Percentiles rank a stretch among this genome's conserved stretches.
phyloP scores from a whole-genome alignment of 2,888 invertebrate species.

The Panopea generosa region DNA sequence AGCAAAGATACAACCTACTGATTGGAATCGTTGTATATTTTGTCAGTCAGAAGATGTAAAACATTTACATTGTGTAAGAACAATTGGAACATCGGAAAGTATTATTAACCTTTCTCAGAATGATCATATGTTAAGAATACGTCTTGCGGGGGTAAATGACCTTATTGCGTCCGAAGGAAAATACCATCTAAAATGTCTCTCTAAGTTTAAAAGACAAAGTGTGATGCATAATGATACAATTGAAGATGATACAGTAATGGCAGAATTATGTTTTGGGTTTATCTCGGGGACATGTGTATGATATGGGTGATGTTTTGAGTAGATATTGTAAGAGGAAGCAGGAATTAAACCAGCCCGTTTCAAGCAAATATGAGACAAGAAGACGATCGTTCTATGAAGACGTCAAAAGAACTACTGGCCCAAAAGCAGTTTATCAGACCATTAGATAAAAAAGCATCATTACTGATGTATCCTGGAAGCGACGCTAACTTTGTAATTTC shows the following conservation, averaged over 20 bases:
- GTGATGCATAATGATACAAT: background rate
- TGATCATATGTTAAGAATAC: constrained; percentile 11
- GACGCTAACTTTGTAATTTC: constrained; percentile 9
- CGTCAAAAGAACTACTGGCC: constrained; percentile 3
- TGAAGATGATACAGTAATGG: constrained; percentile 9
- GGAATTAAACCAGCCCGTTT: background rate
- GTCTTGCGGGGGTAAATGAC: constrained; percentile 21
- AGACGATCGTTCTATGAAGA: constrained; percentile 21
- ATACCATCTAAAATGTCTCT: constrained; percentile 15
- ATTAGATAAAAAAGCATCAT: constrained; percentile 10
- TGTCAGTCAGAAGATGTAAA: constrained; percentile 7
- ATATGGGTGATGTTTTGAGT: constrained; percentile 15
- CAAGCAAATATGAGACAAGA: constrained; percentile 9
- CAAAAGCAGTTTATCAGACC: constrained; percentile 14
- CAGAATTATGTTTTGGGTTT: constrained; percentile 7
- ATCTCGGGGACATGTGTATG: constrained; percentile 26
- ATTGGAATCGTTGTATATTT: constrained; percentile 24
- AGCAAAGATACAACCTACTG: background rate
- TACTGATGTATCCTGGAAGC: constrained; percentile 13
- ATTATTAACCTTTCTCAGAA: background rate
- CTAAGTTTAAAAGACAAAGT: constrained; percentile 11
- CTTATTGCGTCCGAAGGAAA: constrained; percentile 11
- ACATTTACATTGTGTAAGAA: background rate
- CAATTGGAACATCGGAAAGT: constrained; percentile 2
- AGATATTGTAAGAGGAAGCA: constrained; percentile 1